Evolutionary conservation across 2,113 vertebrate genomes (phyloP), one percentile per base, ranked within the genome.

Genomic region (Catharus minimus): DNA sequence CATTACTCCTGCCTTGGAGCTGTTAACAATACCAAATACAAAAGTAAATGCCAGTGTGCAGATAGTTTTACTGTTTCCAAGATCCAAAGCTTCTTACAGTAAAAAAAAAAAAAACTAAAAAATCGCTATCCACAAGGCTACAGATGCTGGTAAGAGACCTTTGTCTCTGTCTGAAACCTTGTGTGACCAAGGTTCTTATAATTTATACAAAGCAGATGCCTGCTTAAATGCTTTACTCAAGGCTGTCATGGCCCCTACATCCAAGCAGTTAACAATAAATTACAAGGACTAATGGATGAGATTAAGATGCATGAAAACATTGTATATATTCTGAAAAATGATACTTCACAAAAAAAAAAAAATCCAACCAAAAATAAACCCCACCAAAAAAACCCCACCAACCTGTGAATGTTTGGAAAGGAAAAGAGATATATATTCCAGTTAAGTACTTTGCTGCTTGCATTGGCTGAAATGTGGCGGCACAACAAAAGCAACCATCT

Each of bases 401-500:
- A 50, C 49, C 62, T 67, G 23, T 67, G 68, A 75, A 43, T 21
- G 30, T 61, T 93, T 56, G 74, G 65, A 91, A 73, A 77, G 44
- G 19, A 74, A 36, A 58, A 61, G 16, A 86, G 18, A 82, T 50
- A 73, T 57, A 39, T 72, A 69, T 92, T 85, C 72, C 72, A 77
- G 60, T 52, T 55, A 76, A 93, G 71, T 72, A 89, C 83, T 94
- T 84, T 76, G 52, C 57, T 89, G 80, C 73, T 86, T 82, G 67
- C 87, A 75, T 82, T 79, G 94, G 66, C 80, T 94, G 83, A 88
- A 83, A 75, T 33, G 80, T 1, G 4, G 57, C 26, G 5, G 81
- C 90, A 93, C 69, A 92, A 95, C 86, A 90, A 92, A 95, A 95
- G 83, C 92, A 93, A 77, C 95, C 92, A 93, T 90, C 95, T 92